These are phyloP conservation scores for Pyrochroa serraticornis DNA, from an alignment of 2,888 invertebrate species.

Conservation along the genomic window DNA sequence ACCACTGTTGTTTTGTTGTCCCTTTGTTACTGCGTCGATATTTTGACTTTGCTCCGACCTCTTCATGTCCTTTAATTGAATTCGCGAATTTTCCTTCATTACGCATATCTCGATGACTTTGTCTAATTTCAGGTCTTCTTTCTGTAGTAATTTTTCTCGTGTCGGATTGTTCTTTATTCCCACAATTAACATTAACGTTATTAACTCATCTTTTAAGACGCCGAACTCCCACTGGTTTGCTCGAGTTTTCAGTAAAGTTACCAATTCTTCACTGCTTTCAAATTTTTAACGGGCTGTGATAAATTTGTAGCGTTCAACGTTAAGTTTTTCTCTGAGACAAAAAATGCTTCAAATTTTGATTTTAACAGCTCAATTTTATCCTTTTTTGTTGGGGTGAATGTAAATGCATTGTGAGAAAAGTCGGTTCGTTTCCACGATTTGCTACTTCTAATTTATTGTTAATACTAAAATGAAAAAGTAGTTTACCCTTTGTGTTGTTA, in stretches of 20 bases:
- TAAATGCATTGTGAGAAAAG: too few species aligned
- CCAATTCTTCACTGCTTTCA: slow-evolving; percentile 14
- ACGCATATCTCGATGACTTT: slow-evolving; percentile 26
- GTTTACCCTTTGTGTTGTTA: too few species aligned
- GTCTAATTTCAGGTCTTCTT: slow-evolving; percentile 19
- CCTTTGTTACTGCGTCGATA: too few species aligned
- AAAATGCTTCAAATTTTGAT: slow-evolving; percentile 12
- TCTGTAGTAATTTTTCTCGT: slow-evolving; percentile 17
- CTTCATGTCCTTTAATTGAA: background rate
- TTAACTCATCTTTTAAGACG: slow-evolving; percentile 8
- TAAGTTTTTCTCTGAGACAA: slow-evolving; percentile 1
- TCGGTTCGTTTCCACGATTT: too few species aligned
- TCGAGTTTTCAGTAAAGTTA: slow-evolving; percentile 7
- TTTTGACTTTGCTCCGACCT: background rate
- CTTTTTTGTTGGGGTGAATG: too few species aligned
- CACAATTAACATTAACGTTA: slow-evolving; percentile 14
- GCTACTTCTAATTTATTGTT: too few species aligned
- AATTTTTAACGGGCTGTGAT: slow-evolving; percentile 24
- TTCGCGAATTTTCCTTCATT: slow-evolving; percentile 6
- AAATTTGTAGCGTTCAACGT: slow-evolving; percentile 27
- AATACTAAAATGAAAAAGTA: too few species aligned
- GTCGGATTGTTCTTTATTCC: slow-evolving; percentile 18
- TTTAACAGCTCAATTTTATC: slow-evolving; percentile 13
- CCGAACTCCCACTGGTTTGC: slow-evolving; percentile 18
- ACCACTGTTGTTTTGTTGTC: too few species aligned